phyloP scores from a whole-genome alignment of 1,140 invertebrate genomes.

The Lucilia cuprina region DNA sequence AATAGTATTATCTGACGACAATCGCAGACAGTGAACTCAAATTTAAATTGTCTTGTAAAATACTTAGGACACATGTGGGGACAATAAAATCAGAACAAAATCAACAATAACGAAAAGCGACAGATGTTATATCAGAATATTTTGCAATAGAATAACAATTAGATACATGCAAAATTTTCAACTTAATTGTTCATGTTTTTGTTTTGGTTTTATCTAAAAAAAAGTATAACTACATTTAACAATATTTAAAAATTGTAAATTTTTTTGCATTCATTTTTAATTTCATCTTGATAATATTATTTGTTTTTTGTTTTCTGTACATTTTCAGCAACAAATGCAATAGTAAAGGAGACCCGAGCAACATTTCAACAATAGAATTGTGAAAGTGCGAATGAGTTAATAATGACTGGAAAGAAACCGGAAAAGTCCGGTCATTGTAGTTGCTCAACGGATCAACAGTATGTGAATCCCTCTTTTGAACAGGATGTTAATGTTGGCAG shows the following conservation, averaged over 20 bases:
- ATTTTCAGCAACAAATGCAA: neutral
- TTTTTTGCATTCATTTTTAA: neutral
- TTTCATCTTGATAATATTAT: neutral
- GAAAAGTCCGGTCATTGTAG: conserved; percentile 30
- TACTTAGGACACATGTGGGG: neutral
- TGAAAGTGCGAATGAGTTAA: conserved; percentile 11
- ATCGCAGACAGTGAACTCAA: neutral
- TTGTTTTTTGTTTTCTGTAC: neutral
- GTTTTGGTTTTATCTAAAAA: neutral
- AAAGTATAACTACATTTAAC: neutral
- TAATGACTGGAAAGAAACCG: conserved; percentile 31
- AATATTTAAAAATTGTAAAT: neutral
- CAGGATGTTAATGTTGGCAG: conserved; percentile 41
- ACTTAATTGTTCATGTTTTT: neutral
- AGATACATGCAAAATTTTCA: neutral
- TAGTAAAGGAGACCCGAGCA: neutral
- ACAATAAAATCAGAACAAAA: neutral
- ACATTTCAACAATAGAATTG: neutral
- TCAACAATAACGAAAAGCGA: neutral
- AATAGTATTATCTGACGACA: neutral
- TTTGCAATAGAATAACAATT: neutral
- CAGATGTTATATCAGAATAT: neutral
- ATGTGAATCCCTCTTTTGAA: conserved; percentile 58
- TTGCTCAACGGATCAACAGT: conserved; percentile 45
- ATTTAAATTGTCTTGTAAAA: neutral